phyloP scores from a whole-genome alignment of 2,888 invertebrate species.

The Esperia sulphurella region DNA sequence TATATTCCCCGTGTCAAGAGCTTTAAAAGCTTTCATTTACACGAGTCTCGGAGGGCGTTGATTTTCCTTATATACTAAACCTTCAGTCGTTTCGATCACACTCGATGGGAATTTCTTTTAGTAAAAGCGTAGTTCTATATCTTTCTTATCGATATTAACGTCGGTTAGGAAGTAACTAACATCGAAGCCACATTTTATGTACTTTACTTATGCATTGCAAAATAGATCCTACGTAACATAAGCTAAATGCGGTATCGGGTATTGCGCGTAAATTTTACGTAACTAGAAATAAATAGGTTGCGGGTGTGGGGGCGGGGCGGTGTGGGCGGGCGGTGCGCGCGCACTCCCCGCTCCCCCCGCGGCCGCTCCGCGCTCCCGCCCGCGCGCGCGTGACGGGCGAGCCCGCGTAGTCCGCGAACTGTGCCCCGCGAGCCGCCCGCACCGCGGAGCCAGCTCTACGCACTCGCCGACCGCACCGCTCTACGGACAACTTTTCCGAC shows the following conservation, averaged over 20 bases:
- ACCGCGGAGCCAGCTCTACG: conserved; percentile 40
- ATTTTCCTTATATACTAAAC: conserved; percentile 24
- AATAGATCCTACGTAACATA: conserved; percentile 52
- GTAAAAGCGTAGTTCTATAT: neutral
- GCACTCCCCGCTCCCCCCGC: conserved; percentile 28
- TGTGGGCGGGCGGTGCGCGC: conserved; percentile 70
- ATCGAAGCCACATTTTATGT: neutral
- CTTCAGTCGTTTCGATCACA: neutral
- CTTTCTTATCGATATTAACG: neutral
- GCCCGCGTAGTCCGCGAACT: conserved; percentile 66
- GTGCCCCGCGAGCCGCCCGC: conserved; percentile 71
- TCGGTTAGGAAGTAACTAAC: neutral
- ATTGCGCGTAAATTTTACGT: conserved; percentile 79
- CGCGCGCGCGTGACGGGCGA: conserved; percentile 37
- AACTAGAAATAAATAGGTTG: conserved; percentile 80
- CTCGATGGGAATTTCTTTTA: neutral
- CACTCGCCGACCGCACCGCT: conserved; percentile 33
- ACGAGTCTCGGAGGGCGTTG: conserved; percentile 15
- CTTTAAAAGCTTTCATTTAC: conserved; percentile 27
- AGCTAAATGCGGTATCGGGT: conserved; percentile 75
- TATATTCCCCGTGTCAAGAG: conserved; percentile 30
- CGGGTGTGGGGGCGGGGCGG: conserved; percentile 76
- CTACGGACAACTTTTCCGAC: conserved; percentile 66
- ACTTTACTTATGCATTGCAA: neutral
- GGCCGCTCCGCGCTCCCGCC: conserved; percentile 18